Base-by-base conservation (phyloP, 2,888 invertebrate genomes). In the Drosophila sordidapex region DNA sequence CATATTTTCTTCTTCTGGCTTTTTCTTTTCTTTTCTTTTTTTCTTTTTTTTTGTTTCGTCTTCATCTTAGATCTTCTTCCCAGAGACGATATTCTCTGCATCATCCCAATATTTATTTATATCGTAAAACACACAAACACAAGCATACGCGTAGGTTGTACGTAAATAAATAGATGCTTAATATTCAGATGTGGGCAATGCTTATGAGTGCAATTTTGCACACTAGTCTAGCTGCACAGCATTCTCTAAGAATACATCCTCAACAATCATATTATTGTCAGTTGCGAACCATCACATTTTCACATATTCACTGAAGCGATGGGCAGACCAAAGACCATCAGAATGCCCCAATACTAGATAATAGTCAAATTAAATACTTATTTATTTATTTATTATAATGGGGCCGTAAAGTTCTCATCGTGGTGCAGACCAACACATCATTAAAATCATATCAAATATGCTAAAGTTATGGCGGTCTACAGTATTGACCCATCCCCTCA, bases 181-280 rank as follows among this genome's bases (percentile, higher is more conserved):
- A 71, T 63, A 46, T 52, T 27, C 63, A 31, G 15, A 40, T 48
- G 46, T 25, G 58, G 40, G 18, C 43, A 21, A 53, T 59, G 36
- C 21, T 33, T 13, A 43, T 49, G 43, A 11, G 31, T 11, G 18
- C 11, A 38, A 60, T 57, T 67, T 72, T 27, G 13, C 57, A 58
- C 53, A 56, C 56, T 15, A 38, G 54, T 54, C 54, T 66, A 56
- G 40, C 52, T 43, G 54, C 51, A 40, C 53, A 48, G 54, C 35
- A 64, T 33, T 33, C 31, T 35, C 46, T 35, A 46, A 63, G 43
- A 58, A 59, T 48, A 33, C 31, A 73, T 72, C n/a, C 54, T 15
- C 67, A 73, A 68, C 59, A 67, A 68, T 73, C 72, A 71, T 72
- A 73, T 74, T 74, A 68, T 68, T 60, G 66, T 68, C 57, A 68